phyloP scores from a whole-genome alignment of 2,113 vertebrate genomes.

The Catagonus wagneri region DNA sequence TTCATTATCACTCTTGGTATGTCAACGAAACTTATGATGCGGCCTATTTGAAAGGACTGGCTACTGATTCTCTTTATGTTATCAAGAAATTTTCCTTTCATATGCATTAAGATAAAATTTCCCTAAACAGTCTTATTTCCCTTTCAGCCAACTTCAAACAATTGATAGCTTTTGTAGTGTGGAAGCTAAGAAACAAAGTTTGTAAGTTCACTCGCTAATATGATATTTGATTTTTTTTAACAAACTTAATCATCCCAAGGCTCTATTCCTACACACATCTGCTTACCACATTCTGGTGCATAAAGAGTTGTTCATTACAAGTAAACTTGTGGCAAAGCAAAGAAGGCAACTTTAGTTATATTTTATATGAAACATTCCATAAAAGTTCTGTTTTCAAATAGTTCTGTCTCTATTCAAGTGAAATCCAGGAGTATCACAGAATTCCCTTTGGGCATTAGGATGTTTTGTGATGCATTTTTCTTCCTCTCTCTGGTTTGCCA shows the following conservation, averaged over 20 bases:
- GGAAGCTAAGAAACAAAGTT: slow-evolving; percentile 3
- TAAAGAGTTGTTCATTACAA: slow-evolving; percentile 30
- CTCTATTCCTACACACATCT: background rate
- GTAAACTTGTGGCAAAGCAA: background rate
- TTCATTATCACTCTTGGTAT: background rate
- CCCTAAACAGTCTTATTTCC: background rate
- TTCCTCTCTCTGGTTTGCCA: background rate
- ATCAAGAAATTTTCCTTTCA: background rate
- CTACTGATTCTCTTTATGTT: background rate
- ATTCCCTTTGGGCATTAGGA: background rate
- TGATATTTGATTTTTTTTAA: background rate
- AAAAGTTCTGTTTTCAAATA: background rate
- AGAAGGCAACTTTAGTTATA: background rate
- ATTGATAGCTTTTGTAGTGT: background rate
- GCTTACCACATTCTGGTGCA: background rate
- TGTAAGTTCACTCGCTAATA: background rate
- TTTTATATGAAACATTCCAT: background rate
- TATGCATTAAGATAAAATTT: background rate
- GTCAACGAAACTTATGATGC: background rate
- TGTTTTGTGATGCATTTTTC: background rate
- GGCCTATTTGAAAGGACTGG: background rate
- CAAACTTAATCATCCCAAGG: background rate
- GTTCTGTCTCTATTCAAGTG: background rate
- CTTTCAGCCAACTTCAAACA: background rate
- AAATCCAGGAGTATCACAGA: background rate